Evolutionary conservation across 2,797 vertebrate genomes (phyloP).

Genomic region (Ctenopoma multispine): DNA sequence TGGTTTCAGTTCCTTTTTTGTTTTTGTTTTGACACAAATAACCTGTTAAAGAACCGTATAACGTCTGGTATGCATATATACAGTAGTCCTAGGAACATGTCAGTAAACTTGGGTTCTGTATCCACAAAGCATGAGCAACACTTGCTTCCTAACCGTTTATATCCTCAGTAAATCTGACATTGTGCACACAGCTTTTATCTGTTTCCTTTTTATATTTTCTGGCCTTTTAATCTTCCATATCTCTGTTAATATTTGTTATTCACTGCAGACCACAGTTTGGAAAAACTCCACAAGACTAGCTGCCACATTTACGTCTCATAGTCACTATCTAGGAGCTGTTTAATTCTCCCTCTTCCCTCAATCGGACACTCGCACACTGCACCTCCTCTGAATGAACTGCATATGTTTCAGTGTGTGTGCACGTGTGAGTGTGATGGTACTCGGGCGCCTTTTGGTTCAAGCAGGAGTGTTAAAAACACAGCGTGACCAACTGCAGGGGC

Average conservation of each 20-base stretch:
- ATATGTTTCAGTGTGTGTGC: conserved; percentile 45
- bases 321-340: conserved; percentile 70
- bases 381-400: conserved; percentile 56
- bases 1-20: conserved; percentile 79
- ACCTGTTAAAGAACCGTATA: conserved; percentile 86
- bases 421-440: conserved; percentile 63
- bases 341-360: conserved; percentile 58
- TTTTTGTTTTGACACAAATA: conserved; percentile 83
- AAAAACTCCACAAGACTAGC: conserved; percentile 46
- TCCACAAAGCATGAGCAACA: conserved; percentile 88
- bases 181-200: conserved; percentile 71
- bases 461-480: conserved; percentile 72
- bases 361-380: conserved; percentile 55
- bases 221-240: conserved; percentile 67
- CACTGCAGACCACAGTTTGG: conserved; percentile 35
- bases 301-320: conserved; percentile 59
- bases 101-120: conserved; percentile 88
- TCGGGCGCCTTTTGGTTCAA: conserved; percentile 72
- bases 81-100: conserved; percentile 89
- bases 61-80: conserved; percentile 88
- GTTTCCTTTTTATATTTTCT: conserved; percentile 61
- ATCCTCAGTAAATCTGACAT: conserved; percentile 79
- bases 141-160: conserved; percentile 85
- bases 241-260: conserved; percentile 41
- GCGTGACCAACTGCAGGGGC: conserved; percentile 74